phyloP scores from a whole-genome alignment of 1,140 invertebrate species.

The Bombus sibiricus region DNA sequence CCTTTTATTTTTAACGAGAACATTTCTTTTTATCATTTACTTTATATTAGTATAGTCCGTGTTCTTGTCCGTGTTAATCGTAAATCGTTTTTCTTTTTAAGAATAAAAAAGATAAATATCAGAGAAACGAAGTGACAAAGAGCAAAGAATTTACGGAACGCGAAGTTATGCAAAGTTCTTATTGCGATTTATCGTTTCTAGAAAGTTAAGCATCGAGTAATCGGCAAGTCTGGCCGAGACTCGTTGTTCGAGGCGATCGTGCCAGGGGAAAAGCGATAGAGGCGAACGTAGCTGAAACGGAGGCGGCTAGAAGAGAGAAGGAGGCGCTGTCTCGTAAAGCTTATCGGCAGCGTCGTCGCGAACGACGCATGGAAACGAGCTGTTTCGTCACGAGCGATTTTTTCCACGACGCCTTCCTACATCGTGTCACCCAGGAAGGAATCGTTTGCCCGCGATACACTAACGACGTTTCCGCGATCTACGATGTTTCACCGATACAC shows the following conservation, averaged over 20 bases:
- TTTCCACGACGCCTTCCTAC: conserved; percentile 36
- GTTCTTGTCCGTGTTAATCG: too few relatives aligned
- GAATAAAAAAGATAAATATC: too few relatives aligned
- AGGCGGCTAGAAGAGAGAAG: conserved; percentile 7
- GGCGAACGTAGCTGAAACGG: conserved; percentile 27
- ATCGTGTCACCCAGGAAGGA: conserved; percentile 45
- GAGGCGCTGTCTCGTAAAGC: conserved; percentile 59
- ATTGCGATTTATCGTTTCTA: background rate
- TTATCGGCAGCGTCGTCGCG: conserved; percentile 51
- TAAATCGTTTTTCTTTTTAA: too few relatives aligned
- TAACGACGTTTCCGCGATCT: conserved; percentile 52
- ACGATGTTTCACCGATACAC: background rate
- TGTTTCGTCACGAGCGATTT: conserved; percentile 55
- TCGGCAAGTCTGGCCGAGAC: background rate
- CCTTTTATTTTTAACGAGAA: too few relatives aligned
- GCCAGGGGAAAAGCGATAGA: conserved; percentile 51
- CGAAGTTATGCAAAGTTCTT: too few relatives aligned
- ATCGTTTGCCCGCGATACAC: conserved; percentile 43
- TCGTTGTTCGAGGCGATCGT: conserved; percentile 10
- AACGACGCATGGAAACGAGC: conserved; percentile 55
- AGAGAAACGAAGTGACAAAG: background rate
- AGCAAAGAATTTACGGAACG: background rate
- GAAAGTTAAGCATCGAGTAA: background rate
- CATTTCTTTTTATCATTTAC: too few relatives aligned
- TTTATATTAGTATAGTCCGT: too few relatives aligned